A percentile compares a stretch with the other conserved stretches of the same genome.
Conservation (phyloP, 2,888 invertebrate genomes). For the Phaedon cochleariae region DNA sequence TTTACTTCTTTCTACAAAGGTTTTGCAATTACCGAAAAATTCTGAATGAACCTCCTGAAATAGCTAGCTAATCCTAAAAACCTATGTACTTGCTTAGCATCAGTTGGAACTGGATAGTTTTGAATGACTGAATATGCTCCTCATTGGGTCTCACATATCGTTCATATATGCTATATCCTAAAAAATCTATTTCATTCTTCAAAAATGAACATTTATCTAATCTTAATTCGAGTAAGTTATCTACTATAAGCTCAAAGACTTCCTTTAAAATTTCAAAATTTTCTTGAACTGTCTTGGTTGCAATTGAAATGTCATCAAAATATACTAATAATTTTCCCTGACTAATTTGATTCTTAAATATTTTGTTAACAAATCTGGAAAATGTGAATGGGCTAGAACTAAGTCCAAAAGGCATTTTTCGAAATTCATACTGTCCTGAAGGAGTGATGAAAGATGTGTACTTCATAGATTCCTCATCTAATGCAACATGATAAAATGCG, state of each 20-base stretch:
- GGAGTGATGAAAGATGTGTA: slow-evolving; percentile 50
- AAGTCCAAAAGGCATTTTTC: slow-evolving; percentile 51
- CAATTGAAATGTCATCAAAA: slow-evolving; percentile 42
- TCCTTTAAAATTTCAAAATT: slow-evolving; percentile 34
- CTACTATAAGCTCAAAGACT: slow-evolving; percentile 28
- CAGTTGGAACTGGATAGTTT: slow-evolving; percentile 36
- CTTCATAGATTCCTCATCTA: slow-evolving; percentile 43
- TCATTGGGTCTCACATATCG: slow-evolving; percentile 32
- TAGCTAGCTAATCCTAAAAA: slow-evolving; percentile 46
- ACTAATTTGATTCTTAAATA: slow-evolving; percentile 36
- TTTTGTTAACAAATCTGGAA: slow-evolving; percentile 34
- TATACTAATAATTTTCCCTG: slow-evolving; percentile 35
- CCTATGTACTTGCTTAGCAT: slow-evolving; percentile 33
- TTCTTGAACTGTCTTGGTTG: slow-evolving; percentile 36
- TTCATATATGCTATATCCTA: slow-evolving; percentile 43
- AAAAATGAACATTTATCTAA: slow-evolving; percentile 47
- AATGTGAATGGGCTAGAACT: slow-evolving; percentile 42
- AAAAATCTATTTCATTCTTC: slow-evolving; percentile 36
- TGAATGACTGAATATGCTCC: slow-evolving; percentile 11
- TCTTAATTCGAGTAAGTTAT: slow-evolving; percentile 37
- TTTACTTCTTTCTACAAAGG: slow-evolving; percentile 41
- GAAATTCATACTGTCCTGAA: slow-evolving; percentile 49
- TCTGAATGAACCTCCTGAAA: slow-evolving; percentile 44
- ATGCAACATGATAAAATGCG: slow-evolving; percentile 48
- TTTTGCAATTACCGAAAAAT: slow-evolving; percentile 40